Conservation (phyloP, 2,113 vertebrate species). For the Anguilla rostrata region DNA sequence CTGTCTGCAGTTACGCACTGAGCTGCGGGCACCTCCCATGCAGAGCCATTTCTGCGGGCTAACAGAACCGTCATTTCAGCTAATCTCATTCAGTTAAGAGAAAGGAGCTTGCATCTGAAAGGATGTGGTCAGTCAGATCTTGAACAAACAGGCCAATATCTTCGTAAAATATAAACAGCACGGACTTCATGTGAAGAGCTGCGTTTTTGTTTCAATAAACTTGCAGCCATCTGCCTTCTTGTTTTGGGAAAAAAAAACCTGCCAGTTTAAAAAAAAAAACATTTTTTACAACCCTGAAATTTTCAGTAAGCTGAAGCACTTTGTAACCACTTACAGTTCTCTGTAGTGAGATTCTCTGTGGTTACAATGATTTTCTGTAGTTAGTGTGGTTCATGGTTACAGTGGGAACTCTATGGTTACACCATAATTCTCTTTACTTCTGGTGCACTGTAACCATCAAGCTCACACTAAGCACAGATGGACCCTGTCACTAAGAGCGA, state of each 20-base stretch:
- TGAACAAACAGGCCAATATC: conserved; percentile 50
- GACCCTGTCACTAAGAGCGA: too few relatives aligned
- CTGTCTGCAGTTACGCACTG: background rate
- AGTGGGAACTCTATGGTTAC: too few relatives aligned
- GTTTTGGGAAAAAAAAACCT: background rate
- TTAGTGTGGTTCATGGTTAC: too few relatives aligned
- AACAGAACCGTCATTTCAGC: background rate
- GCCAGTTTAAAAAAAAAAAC: background rate
- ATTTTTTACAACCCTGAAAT: background rate
- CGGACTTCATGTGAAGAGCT: conserved; percentile 10
- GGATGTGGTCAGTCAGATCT: conserved; percentile 44
- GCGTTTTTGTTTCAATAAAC: background rate
- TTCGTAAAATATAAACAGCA: conserved; percentile 46
- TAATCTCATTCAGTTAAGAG: conserved; percentile 25
- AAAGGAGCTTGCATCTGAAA: conserved; percentile 55
- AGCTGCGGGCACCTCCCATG: background rate
- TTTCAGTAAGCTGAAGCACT: background rate
- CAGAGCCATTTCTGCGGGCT: background rate
- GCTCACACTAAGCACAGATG: too few relatives aligned
- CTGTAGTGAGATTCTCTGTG: too few relatives aligned
- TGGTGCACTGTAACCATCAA: too few relatives aligned
- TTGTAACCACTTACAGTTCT: too few relatives aligned
- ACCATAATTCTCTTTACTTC: too few relatives aligned
- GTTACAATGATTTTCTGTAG: too few relatives aligned
- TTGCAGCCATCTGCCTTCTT: background rate